Percentiles rank a stretch among this genome's conserved stretches.
Evolutionary conservation across 2,113 vertebrate genomes (phyloP).

Genomic region (Carollia perspicillata): DNA sequence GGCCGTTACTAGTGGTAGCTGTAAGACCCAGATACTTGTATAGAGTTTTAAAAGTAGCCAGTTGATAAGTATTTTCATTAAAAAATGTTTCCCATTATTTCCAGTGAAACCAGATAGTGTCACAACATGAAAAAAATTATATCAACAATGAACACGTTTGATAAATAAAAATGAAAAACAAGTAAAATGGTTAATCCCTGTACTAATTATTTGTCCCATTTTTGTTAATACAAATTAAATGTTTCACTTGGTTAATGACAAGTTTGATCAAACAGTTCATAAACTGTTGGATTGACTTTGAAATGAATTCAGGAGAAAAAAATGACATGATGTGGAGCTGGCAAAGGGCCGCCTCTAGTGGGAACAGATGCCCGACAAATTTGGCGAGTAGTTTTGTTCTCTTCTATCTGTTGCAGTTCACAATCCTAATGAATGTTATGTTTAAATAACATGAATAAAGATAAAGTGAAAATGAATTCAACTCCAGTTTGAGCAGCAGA

Average conservation of each 20-base stretch:
- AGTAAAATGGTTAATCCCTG: conserved; percentile 83
- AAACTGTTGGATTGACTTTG: conserved; percentile 90
- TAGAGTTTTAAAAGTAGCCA: not conserved
- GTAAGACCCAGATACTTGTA: not conserved
- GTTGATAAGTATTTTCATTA: conserved; percentile 34
- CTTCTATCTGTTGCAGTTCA: conserved; percentile 90
- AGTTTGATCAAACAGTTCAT: conserved; percentile 89
- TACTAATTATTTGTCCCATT: conserved; percentile 88
- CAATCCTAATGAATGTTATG: conserved; percentile 92
- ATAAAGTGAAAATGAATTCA: conserved; percentile 92
- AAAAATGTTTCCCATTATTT: conserved; percentile 44
- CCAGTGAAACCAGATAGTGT: conserved; percentile 24
- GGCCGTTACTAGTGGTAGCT: not conserved
- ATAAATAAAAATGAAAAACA: conserved; percentile 79
- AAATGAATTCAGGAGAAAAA: conserved; percentile 88
- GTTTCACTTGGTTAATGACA: conserved; percentile 89
- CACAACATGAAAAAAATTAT: conserved; percentile 75
- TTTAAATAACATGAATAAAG: conserved; percentile 94
- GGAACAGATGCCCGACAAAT: conserved; percentile 91
- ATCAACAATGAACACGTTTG: conserved; percentile 81
- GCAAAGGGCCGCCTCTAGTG: conserved; percentile 87
- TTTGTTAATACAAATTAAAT: conserved; percentile 88
- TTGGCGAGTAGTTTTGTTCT: conserved; percentile 91
- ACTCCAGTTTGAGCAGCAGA: conserved; percentile 87
- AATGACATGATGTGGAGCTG: conserved; percentile 84